phyloP scores from a whole-genome alignment of 1,140 invertebrate species.

The Holotrichia oblita region DNA sequence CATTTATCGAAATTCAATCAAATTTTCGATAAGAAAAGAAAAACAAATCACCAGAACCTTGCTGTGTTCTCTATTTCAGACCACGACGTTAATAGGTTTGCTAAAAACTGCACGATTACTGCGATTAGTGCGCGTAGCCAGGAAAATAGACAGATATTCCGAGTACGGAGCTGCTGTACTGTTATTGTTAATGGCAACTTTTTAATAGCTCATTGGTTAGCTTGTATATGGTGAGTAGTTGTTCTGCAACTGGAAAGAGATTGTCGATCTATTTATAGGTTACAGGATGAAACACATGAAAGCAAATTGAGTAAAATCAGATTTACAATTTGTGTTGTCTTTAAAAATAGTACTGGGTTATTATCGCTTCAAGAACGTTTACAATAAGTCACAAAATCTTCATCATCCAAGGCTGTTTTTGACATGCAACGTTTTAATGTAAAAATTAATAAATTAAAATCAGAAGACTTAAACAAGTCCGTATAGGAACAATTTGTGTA shows the following conservation, averaged over 20 bases:
- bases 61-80: slow-evolving; percentile 74
- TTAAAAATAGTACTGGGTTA: too few relatives aligned
- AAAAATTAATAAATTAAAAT: too few relatives aligned
- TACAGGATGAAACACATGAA: neutral
- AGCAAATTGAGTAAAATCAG: too few relatives aligned
- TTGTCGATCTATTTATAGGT: slow-evolving; percentile 8
- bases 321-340: too few relatives aligned
- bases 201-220: slow-evolving; percentile 99
- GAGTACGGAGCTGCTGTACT: slow-evolving; percentile 98
- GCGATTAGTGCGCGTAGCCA: slow-evolving; percentile 92
- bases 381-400: too few relatives aligned
- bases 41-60: slow-evolving; percentile 26
- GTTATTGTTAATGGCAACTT: slow-evolving; percentile 95
- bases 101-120: slow-evolving; percentile 96
- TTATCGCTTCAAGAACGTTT: too few relatives aligned
- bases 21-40: neutral
- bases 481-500: too few relatives aligned
- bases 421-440: too few relatives aligned
- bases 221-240: slow-evolving; percentile 89
- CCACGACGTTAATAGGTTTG: slow-evolving; percentile 96
- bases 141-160: slow-evolving; percentile 98
- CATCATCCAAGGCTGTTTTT: too few relatives aligned
- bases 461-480: too few relatives aligned
- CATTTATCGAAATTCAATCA: slow-evolving; percentile 22
- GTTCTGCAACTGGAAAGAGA: neutral